Conservation (phyloP, 2,113 vertebrate genomes). For the Crotalus horridus region DNA sequence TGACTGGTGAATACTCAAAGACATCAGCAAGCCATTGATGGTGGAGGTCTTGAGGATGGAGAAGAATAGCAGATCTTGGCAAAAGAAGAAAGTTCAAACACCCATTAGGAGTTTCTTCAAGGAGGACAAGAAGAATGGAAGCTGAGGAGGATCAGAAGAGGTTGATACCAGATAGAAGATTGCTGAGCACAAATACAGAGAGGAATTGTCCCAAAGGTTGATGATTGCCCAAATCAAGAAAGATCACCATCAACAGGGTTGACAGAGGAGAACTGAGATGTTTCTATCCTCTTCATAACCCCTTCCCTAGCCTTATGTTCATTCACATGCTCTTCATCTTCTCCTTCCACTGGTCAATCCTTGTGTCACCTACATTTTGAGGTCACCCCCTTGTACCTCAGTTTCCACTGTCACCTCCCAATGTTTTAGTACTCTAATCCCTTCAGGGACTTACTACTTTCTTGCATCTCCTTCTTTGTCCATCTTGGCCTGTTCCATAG, state of each 20-base stretch:
- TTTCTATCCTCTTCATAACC: neutral
- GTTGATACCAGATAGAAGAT: constrained; percentile 68
- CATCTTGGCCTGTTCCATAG: neutral
- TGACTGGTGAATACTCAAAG: constrained; percentile 65
- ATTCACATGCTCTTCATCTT: neutral
- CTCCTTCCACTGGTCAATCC: neutral
- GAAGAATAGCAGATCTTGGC: constrained; percentile 53
- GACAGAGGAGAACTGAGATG: constrained; percentile 38
- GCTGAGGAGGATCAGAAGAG: constrained; percentile 72
- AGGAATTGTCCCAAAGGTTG: constrained; percentile 67
- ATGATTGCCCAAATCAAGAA: constrained; percentile 46
- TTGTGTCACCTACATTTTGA: neutral
- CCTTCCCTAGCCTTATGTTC: neutral
- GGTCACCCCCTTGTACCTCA: no score
- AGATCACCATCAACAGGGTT: constrained; percentile 61
- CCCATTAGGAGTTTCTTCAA: constrained; percentile 62
- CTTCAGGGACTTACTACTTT: neutral
- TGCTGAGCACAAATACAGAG: constrained; percentile 63
- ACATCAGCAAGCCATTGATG: constrained; percentile 49
- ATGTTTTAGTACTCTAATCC: neutral
- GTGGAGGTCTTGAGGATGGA: constrained; percentile 53
- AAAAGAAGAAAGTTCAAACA: constrained; percentile 61
- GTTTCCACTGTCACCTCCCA: neutral
- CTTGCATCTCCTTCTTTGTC: neutral
- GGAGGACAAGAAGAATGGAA: constrained; percentile 57